phyloP scores from a whole-genome alignment of 2,113 vertebrate species.

The Toxostoma redivivum region DNA sequence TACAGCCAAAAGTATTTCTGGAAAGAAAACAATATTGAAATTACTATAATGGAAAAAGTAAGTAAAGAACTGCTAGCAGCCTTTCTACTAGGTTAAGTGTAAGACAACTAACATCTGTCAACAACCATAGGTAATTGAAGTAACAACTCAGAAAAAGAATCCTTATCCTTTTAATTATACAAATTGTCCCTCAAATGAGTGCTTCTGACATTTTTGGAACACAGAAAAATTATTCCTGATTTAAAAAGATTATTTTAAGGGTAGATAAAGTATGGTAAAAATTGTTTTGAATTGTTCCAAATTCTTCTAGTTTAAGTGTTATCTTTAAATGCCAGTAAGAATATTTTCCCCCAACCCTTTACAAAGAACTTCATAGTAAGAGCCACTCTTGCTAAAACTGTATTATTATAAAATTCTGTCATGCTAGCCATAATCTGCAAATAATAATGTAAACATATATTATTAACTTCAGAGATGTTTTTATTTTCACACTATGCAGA shows the following conservation, averaged over 20 bases:
- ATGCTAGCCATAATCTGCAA: background rate
- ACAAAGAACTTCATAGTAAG: background rate
- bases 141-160: background rate
- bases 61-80: background rate
- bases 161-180: background rate
- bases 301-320: background rate
- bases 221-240: background rate
- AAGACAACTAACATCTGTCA: background rate
- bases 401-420: background rate
- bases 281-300: background rate
- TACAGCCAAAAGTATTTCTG: background rate
- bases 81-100: background rate
- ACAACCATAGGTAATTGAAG: background rate
- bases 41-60: background rate
- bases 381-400: background rate
- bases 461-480: background rate
- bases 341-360: background rate
- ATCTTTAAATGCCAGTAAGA: background rate
- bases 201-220: background rate
- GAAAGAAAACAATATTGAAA: background rate
- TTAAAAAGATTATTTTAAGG: background rate
- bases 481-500: background rate
- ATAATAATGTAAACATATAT: background rate
- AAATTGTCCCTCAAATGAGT: background rate
- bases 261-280: background rate